Evolutionary conservation across 2,888 invertebrate species (phyloP), one percentile per base, ranked within the genome.

Genomic region (Agrilus cyanescens): DNA sequence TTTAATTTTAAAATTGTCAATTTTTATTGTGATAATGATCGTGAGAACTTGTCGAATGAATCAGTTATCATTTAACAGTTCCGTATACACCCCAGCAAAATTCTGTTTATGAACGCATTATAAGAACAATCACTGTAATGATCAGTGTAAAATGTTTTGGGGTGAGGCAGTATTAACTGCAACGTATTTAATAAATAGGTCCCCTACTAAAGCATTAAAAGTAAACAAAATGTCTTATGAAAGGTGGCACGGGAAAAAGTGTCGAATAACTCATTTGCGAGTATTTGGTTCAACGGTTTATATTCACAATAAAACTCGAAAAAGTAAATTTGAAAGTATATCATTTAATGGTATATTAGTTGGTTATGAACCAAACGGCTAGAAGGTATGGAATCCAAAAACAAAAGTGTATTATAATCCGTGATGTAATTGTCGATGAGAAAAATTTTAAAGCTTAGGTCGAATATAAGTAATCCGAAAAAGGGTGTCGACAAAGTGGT

Each of bases 61-160:
- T 61, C 32, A 55, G 41, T 30, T 60, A 57, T 51, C 57, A 63
- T 56, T 57, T 61, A 40, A 64, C 64, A 43, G 59, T 66, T 43
- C 61, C 65, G 40, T 48, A 56, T 45, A 62, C 63, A 15, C 65
- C 62, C 40, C 59, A 63, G 51, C 54, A 56, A 50, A 66, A 65
- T n/a, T n/a, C 57, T 59, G 60, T 44, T 56, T 61, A 60, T 10
- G 63, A 65, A 47, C 50, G 63, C 2, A 65, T 65, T 60, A 54
- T 54, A 12, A 46, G 63, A 46, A 60, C 59, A 13, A 53, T 66
- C 33, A 58, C 59, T 7, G 62, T 63, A 52, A 63, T 4, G 49
- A 56, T 14, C 40, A 62, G 6, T 45, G 48, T 16, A 62, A 63
- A 50, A 5, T 2, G 3, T 61, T 65, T 45, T 65, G 62, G 63